Evolutionary conservation across 2,888 invertebrate species (phyloP).

Genomic region (Sussaba pulchella): DNA sequence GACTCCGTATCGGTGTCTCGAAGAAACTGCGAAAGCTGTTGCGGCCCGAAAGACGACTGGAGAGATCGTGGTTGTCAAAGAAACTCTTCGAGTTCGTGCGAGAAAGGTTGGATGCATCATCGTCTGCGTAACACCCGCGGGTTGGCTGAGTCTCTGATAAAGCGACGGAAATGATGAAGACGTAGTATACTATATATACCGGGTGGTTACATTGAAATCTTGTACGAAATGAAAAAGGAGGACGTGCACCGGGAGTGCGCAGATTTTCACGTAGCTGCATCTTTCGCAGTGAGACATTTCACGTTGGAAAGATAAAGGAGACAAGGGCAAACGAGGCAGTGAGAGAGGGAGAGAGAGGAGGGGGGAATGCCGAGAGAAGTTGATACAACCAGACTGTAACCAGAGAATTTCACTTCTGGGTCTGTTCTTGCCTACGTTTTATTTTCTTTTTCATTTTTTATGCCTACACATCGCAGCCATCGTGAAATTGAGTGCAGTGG

Average conservation of each 20-base stretch:
- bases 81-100: too few species aligned
- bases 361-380: slow-evolving; percentile 35
- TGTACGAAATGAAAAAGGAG: slow-evolving; percentile 39
- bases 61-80: slow-evolving; percentile 28
- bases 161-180: slow-evolving; percentile 41
- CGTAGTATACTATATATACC: not conserved
- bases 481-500: slow-evolving; percentile 52
- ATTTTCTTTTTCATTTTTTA: slow-evolving; percentile 35
- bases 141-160: slow-evolving; percentile 3
- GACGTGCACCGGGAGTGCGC: slow-evolving; percentile 23
- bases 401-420: slow-evolving; percentile 35
- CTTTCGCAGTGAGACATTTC: slow-evolving; percentile 41
- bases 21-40: not conserved
- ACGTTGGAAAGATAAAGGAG: slow-evolving; percentile 36
- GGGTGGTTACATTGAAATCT: slow-evolving; percentile 53
- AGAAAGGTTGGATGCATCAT: not conserved
- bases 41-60: not conserved
- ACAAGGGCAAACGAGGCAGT: slow-evolving; percentile 39
- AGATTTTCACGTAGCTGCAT: slow-evolving; percentile 34
- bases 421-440: slow-evolving; percentile 22
- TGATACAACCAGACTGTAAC: slow-evolving; percentile 26
- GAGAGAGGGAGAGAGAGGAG: slow-evolving; percentile 50
- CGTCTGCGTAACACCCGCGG: not conserved
- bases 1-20: not conserved
- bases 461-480: slow-evolving; percentile 41